phyloP scores from a whole-genome alignment of 2,797 vertebrate genomes.

The Sebastes nivosus region DNA sequence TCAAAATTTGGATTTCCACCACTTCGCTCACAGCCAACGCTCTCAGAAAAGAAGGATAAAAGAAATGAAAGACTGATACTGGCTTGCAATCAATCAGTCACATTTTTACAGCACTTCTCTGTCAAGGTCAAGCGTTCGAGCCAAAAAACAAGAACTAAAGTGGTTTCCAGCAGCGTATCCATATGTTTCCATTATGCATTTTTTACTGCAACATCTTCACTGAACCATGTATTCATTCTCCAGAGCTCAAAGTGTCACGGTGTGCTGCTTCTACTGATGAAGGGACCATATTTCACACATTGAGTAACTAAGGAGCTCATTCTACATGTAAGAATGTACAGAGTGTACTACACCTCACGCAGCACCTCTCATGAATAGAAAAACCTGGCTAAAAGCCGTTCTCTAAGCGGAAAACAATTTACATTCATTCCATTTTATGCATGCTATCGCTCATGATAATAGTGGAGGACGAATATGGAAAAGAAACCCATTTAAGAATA shows the following conservation, averaged over 20 bases:
- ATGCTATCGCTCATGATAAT: background rate
- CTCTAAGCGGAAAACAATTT: background rate
- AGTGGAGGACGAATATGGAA: background rate
- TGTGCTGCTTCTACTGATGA: background rate
- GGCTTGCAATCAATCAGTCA: constrained; percentile 8
- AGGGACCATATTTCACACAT: background rate
- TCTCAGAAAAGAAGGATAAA: background rate
- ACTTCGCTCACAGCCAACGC: background rate
- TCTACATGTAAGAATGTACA: background rate
- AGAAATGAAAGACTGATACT: background rate
- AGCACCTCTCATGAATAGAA: background rate
- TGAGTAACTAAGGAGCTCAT: background rate
- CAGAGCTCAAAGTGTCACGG: background rate
- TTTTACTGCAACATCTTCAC: background rate
- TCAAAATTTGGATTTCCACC: background rate
- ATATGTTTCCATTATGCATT: background rate
- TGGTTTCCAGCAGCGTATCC: background rate
- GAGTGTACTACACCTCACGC: background rate
- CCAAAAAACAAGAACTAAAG: background rate
- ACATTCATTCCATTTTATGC: background rate
- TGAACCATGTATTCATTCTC: background rate
- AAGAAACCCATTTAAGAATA: background rate
- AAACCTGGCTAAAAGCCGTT: background rate
- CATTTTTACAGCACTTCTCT: constrained; percentile 3
- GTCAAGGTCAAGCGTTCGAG: constrained; percentile 31